Evolutionary conservation across 2,797 vertebrate species (phyloP).

Genomic region (Brotula barbata): DNA sequence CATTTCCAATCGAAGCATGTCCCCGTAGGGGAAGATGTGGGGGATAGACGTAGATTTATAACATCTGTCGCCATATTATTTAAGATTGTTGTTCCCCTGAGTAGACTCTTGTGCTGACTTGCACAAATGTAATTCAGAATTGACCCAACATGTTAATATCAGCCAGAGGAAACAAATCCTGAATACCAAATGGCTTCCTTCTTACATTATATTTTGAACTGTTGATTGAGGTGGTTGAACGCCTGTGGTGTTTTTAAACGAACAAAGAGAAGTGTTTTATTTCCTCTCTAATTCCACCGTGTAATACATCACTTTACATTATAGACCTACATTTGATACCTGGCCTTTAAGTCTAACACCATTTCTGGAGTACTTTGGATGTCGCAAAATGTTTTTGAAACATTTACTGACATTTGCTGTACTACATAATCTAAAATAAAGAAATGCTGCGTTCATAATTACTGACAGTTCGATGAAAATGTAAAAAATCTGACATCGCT

Average conservation of each 20-base stretch:
- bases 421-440: too few species aligned
- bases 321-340: too few species aligned
- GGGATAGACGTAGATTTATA: conserved; percentile 19
- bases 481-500: too few species aligned
- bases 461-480: too few species aligned
- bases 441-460: too few species aligned
- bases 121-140: conserved; percentile 20
- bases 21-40: conserved; percentile 4
- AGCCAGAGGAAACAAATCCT: conserved; percentile 6
- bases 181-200: conserved; percentile 14
- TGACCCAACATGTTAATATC: conserved; percentile 23
- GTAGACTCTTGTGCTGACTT: conserved; percentile 23
- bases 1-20: conserved; percentile 1
- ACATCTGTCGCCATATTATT: conserved; percentile 13
- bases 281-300: background rate
- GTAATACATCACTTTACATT: background rate
- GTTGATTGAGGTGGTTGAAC: background rate
- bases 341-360: background rate
- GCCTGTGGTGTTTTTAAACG: background rate
- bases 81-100: conserved; percentile 17
- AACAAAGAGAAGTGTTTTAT: background rate
- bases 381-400: too few species aligned
- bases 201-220: background rate
- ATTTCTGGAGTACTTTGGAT: background rate
- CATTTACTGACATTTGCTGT: too few species aligned